Evolutionary conservation across 2,797 vertebrate species (phyloP).

Genomic region (Brachyrhaphis roseni): DNA sequence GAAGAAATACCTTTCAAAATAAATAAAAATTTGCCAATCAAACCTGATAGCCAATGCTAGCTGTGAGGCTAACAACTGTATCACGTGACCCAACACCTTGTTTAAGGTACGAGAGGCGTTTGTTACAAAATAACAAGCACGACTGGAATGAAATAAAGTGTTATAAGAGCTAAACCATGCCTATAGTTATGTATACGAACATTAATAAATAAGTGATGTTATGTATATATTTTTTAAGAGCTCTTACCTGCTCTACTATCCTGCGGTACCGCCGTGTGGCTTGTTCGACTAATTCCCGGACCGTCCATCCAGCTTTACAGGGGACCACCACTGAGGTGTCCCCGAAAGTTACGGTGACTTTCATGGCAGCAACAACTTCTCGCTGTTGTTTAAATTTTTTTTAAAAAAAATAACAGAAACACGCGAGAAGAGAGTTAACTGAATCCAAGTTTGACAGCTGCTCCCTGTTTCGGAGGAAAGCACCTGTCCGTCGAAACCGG

Average conservation of each 20-base stretch:
- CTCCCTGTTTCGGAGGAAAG: background rate
- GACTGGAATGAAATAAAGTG: background rate
- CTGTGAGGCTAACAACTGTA: background rate
- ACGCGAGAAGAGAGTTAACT: background rate
- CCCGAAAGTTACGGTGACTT: constrained; percentile 93
- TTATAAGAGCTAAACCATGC: rapidly evolving
- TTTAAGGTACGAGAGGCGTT: background rate
- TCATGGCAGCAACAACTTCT: constrained; percentile 75
- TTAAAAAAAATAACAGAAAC: background rate
- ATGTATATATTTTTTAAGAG: background rate
- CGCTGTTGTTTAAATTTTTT: background rate
- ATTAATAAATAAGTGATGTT: background rate
- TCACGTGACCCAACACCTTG: constrained; percentile 48
- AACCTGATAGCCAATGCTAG: constrained; percentile 11
- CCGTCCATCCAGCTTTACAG: constrained; percentile 87
- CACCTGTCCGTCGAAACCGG: constrained; percentile 60
- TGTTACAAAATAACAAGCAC: background rate
- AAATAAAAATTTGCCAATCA: background rate
- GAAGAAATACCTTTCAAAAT: background rate
- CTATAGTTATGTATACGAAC: background rate
- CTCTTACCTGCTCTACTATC: constrained; percentile 87
- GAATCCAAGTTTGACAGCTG: constrained; percentile 14
- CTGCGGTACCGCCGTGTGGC: constrained; percentile 89
- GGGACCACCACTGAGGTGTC: constrained; percentile 90
- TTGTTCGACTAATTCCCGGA: constrained; percentile 88